Evolutionary conservation across 2,797 vertebrate species (phyloP).

Genomic region (Clarias laeviceps): DNA sequence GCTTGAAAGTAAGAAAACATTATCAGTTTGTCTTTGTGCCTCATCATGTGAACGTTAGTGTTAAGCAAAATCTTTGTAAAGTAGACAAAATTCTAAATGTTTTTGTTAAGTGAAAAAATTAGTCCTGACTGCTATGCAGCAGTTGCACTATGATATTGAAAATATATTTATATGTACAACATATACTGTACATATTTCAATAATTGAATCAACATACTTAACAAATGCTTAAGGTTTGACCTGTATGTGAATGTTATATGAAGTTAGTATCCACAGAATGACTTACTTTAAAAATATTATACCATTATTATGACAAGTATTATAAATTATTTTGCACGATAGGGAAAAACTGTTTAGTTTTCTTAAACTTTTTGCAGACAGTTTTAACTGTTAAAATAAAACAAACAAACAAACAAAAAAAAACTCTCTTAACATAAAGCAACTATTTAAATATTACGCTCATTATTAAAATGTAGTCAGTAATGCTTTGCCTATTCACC

Average conservation of each 20-base stretch:
- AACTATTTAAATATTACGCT: neutral
- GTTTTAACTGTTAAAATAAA: neutral
- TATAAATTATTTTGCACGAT: neutral
- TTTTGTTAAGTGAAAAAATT: neutral
- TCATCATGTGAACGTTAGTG: neutral
- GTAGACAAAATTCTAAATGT: neutral
- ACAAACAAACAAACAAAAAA: too few relatives aligned
- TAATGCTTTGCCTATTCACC: neutral
- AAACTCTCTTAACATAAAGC: neutral
- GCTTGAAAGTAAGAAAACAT: neutral
- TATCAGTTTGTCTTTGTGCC: neutral
- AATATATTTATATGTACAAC: neutral
- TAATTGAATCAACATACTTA: neutral
- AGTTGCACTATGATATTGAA: neutral
- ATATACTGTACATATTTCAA: neutral
- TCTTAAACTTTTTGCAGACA: neutral
- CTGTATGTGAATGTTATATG: neutral
- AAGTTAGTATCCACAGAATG: neutral
- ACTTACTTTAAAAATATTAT: neutral
- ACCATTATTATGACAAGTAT: neutral
- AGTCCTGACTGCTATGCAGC: neutral
- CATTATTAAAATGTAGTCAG: neutral
- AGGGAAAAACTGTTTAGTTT: neutral
- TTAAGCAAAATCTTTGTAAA: neutral
- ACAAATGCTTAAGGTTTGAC: neutral